These are phyloP conservation scores for Reticulitermes speratus DNA, from an alignment of 1,140 invertebrate species.

Conservation along the genomic window DNA sequence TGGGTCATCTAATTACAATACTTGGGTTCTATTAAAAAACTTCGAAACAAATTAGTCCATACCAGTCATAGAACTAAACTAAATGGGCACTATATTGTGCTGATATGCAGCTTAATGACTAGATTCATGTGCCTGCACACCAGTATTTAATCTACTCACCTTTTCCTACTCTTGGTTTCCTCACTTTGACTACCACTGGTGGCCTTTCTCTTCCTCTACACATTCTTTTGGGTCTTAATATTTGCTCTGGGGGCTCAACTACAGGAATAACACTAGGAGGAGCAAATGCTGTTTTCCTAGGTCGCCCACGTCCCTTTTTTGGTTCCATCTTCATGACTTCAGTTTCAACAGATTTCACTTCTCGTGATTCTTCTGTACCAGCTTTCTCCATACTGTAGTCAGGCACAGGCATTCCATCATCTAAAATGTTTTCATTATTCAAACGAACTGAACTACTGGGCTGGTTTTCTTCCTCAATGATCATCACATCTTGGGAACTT, in stretches of 20 bases:
- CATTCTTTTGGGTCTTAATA: slow-evolving; percentile 27
- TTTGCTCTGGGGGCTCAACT: neutral
- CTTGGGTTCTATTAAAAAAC: too few relatives aligned
- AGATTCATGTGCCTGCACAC: too few relatives aligned
- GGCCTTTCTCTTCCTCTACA: slow-evolving; percentile 31
- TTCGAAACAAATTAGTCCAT: too few relatives aligned
- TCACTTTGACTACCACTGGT: neutral
- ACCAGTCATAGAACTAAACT: too few relatives aligned
- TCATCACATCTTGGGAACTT: slow-evolving; percentile 24
- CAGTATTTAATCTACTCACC: neutral
- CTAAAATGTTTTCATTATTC: too few relatives aligned
- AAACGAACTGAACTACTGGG: neutral
- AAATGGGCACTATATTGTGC: too few relatives aligned
- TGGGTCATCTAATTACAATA: too few relatives aligned
- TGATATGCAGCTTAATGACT: too few relatives aligned
- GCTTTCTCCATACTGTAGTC: neutral
- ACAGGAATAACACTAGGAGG: slow-evolving; percentile 20
- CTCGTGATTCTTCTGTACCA: neutral
- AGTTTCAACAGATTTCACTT: neutral
- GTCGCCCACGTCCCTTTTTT: slow-evolving; percentile 29
- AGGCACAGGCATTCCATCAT: neutral
- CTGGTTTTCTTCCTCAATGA: slow-evolving; percentile 22
- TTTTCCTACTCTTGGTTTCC: slow-evolving; percentile 7
- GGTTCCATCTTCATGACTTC: neutral
- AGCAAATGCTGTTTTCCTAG: slow-evolving; percentile 21